A percentile compares a stretch with the other conserved stretches of the same genome.
Conservation (phyloP, 2,888 invertebrate species). For the Xanthorhoe spadicearia region DNA sequence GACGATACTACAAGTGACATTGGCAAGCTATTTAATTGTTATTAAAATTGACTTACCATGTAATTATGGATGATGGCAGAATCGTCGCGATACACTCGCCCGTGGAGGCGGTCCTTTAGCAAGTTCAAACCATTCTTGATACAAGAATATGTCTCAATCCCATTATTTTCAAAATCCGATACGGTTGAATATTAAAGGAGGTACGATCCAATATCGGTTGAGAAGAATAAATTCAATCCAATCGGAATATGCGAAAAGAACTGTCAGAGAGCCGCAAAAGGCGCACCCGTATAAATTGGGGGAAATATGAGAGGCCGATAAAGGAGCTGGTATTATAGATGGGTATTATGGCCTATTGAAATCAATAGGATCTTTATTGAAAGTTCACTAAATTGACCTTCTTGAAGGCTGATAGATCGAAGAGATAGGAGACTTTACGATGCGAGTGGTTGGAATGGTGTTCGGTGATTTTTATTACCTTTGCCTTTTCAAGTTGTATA, state of each 20-base stretch:
- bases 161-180: slow-evolving; percentile 43
- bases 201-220: slow-evolving; percentile 54
- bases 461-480: slow-evolving; percentile 20
- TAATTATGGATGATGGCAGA: too few relatives aligned
- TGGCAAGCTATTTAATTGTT: too few relatives aligned
- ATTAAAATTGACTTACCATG: too few relatives aligned
- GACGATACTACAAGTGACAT: too few relatives aligned
- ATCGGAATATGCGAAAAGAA: slow-evolving; percentile 67
- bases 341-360: slow-evolving; percentile 74
- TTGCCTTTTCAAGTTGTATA: slow-evolving; percentile 18
- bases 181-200: slow-evolving; percentile 51
- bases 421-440: slow-evolving; percentile 44
- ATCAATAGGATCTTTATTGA: slow-evolving; percentile 78
- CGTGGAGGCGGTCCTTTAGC: too few relatives aligned
- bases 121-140: slow-evolving; percentile 1
- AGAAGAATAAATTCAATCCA: slow-evolving; percentile 66
- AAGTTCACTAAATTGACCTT: slow-evolving; percentile 69
- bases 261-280: slow-evolving; percentile 68
- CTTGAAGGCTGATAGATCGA: slow-evolving; percentile 46
- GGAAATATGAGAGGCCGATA: slow-evolving; percentile 73
- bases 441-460: slow-evolving; percentile 28
- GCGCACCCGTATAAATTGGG: slow-evolving; percentile 71
- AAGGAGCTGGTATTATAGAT: slow-evolving; percentile 70
- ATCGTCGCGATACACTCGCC: too few relatives aligned
- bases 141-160: slow-evolving; percentile 24